A percentile compares a stretch with the other conserved stretches of the same genome.
phyloP scores from a whole-genome alignment of 2,113 vertebrate genomes.

The Saiga tatarica region DNA sequence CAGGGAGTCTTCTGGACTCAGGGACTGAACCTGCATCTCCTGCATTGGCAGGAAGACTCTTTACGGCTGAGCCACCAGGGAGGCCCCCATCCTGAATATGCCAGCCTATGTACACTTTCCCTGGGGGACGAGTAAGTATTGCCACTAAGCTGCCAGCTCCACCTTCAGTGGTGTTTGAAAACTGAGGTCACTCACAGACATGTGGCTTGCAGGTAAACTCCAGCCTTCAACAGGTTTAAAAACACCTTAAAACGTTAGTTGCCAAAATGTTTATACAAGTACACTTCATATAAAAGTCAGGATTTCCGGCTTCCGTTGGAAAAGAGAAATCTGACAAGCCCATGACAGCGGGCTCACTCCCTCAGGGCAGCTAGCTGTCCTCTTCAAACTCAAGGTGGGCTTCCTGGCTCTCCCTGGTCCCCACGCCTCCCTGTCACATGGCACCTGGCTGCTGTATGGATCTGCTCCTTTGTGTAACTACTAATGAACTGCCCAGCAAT shows the following conservation, averaged over 20 bases:
- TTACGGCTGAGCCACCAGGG: neutral
- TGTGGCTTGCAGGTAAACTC: neutral
- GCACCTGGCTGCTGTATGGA: neutral
- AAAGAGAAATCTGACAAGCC: neutral
- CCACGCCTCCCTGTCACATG: accelerated
- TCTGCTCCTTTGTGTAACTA: neutral
- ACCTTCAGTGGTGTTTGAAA: neutral
- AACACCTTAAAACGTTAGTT: neutral
- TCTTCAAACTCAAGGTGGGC: too few species aligned
- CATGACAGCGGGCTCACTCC: neutral
- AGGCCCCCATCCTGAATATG: neutral
- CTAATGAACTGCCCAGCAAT: neutral
- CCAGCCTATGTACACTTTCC: neutral
- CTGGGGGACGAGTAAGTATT: neutral
- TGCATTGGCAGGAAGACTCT: neutral
- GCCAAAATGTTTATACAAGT: neutral
- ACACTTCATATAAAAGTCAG: neutral
- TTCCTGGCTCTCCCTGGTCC: neutral
- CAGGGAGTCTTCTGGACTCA: neutral
- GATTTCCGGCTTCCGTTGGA: neutral
- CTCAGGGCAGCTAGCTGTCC: too few species aligned
- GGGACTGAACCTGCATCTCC: neutral
- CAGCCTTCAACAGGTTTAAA: neutral
- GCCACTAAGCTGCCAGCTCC: too few species aligned
- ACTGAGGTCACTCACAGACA: neutral